Base-by-base conservation (phyloP, 2,113 vertebrate species). In the Ciconia boyciana region DNA sequence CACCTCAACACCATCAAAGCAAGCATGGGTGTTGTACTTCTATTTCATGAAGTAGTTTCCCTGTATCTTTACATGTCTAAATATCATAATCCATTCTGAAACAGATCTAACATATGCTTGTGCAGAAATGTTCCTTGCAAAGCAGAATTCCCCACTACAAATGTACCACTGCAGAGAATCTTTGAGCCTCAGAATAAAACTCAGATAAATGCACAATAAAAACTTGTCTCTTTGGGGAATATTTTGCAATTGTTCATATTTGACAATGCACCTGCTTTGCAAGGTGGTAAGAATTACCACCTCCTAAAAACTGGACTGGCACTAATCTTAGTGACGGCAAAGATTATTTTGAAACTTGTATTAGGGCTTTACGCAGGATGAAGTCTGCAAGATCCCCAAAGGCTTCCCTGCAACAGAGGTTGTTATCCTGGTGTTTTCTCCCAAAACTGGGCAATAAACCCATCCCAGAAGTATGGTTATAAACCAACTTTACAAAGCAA, bases 401-500 rank as follows among this genome's bases (percentile, higher is more conserved):
- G 16, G 36, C 32, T 64, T 49, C 39, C 16, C 3, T 19, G 5
- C 41, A 66, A 83, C 55, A 65, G 21, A 85, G 72, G 49, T 68
- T 31, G 60, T 58, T 72, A 43, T 70, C 57, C 54, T n/a, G 36
- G 28, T 52, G 54, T 51, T 44, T 39, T 61, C 44, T 25, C 66
- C 57, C 39, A 41, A 46, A 89, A 83, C 48, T 7, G 68, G 84
- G 80, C 41, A 80, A 43, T 14, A 46, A 92, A 84, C 22, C 48
- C 10, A 29, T 80, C 82, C 78, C 87, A 65, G 41, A 77, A 70
- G 85, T 21, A 71, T 24, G 76, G 74, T 51, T 94, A 85, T 68
- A 94, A 89, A 94, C 76, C 78, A 71, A 68, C 65, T 87, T 85
- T 46, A 90, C 13, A 26, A 72, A 94, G 81, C 88, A 85, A 66